Conservation (phyloP, 2,888 invertebrate genomes). For the Glaucopsyche alexis region DNA sequence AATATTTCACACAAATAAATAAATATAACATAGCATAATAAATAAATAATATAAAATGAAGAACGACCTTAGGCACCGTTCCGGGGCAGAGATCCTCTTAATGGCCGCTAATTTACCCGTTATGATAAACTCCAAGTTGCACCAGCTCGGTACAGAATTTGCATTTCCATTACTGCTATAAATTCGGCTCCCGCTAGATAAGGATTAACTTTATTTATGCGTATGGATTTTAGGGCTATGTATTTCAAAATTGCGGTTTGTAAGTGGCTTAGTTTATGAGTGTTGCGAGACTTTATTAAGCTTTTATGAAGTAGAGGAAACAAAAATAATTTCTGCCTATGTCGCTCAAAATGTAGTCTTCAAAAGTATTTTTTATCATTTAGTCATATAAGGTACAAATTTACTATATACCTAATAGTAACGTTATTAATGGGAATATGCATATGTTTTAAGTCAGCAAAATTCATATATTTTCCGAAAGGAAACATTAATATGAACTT, state of each 20-base stretch:
- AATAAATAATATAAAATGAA: no score
- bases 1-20: not conserved
- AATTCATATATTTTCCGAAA: no score
- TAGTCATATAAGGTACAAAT: no score
- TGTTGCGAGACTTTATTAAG: no score
- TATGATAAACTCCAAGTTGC: conserved; percentile 48
- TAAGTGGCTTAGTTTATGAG: not conserved
- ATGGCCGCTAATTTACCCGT: conserved; percentile 66
- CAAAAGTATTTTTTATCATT: no score
- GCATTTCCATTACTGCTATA: conserved; percentile 49
- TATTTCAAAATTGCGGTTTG: not conserved
- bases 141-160: conserved; percentile 48
- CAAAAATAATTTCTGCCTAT: no score
- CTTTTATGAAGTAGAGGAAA: no score
- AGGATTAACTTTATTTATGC: conserved; percentile 29
- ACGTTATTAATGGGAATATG: no score
- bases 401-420: no score
- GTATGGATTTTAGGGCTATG: not conserved
- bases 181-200: conserved; percentile 45
- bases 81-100: conserved; percentile 43
- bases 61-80: conserved; percentile 59
- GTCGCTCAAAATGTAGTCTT: no score
- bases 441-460: no score
- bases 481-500: no score
- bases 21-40: not conserved